A percentile compares a stretch with the other conserved stretches of the same genome.
Conservation (phyloP, 1,140 invertebrate species). For the Zaprionus ornatus region DNA sequence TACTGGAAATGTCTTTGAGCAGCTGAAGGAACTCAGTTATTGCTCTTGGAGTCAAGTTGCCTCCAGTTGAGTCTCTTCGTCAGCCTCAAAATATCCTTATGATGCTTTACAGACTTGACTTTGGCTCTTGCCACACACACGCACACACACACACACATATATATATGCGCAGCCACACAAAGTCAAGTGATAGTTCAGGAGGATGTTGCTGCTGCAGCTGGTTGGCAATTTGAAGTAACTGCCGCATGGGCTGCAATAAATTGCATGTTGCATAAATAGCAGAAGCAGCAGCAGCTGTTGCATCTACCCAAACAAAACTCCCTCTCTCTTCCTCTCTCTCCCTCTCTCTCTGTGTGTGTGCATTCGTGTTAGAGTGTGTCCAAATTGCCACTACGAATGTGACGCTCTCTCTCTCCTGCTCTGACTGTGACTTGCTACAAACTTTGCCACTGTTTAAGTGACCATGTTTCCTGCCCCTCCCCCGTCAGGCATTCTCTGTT, state of each 20-base stretch:
- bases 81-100: background rate
- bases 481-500: conserved; percentile 1
- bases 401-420: background rate
- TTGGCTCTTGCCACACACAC: conserved; percentile 6
- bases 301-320: conserved; percentile 34
- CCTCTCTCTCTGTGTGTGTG: background rate
- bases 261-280: conserved; percentile 65
- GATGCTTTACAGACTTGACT: conserved; percentile 14
- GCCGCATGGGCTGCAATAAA: conserved; percentile 60
- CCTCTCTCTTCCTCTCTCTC: background rate
- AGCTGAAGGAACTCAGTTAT: background rate
- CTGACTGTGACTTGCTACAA: conserved; percentile 12
- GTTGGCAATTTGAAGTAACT: conserved; percentile 40
- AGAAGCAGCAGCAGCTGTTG: conserved; percentile 61
- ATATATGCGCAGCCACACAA: too few species aligned
- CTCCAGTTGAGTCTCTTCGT: background rate
- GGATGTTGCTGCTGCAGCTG: conserved; percentile 11
- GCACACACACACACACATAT: background rate
- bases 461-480: conserved; percentile 14
- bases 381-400: conserved; percentile 59
- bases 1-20: background rate
- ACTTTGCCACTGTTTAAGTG: conserved; percentile 42
- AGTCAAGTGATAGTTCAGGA: background rate
- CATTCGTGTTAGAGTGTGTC: conserved; percentile 35
- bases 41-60: background rate